A percentile compares a stretch with the other conserved stretches of the same genome.
These are phyloP conservation scores for Cynocephalus volans DNA, from an alignment of 2,113 vertebrate genomes.

Conservation along the genomic window DNA sequence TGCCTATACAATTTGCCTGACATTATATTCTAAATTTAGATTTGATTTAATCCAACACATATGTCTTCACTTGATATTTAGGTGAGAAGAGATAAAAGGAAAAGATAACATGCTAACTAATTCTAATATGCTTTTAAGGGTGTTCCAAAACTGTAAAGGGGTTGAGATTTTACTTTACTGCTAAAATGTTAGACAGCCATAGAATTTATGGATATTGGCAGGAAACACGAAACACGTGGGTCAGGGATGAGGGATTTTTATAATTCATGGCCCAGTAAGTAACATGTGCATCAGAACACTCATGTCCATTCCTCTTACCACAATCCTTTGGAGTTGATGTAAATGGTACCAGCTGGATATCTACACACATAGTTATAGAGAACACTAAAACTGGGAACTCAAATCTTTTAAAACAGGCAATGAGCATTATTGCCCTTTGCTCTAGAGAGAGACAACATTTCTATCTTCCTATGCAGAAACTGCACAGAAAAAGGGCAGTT, in stretches of 20 bases:
- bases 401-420: background rate
- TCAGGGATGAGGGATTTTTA: background rate
- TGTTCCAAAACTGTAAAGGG: background rate
- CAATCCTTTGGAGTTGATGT: background rate
- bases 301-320: background rate
- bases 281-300: background rate
- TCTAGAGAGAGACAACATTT: background rate
- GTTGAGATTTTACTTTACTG: background rate
- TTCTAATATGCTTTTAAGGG: background rate
- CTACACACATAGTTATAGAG: background rate
- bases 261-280: background rate
- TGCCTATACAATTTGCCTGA: background rate
- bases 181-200: background rate
- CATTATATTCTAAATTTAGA: slow-evolving; percentile 16
- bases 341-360: background rate
- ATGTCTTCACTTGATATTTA: background rate
- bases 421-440: background rate
- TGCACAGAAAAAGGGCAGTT: background rate
- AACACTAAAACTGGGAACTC: background rate
- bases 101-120: background rate
- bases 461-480: background rate
- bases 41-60: background rate
- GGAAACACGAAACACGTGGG: background rate
- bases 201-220: background rate
- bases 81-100: background rate